Evolutionary conservation across 2,113 vertebrate species (phyloP).

Genomic region (Hemicordylus capensis): DNA sequence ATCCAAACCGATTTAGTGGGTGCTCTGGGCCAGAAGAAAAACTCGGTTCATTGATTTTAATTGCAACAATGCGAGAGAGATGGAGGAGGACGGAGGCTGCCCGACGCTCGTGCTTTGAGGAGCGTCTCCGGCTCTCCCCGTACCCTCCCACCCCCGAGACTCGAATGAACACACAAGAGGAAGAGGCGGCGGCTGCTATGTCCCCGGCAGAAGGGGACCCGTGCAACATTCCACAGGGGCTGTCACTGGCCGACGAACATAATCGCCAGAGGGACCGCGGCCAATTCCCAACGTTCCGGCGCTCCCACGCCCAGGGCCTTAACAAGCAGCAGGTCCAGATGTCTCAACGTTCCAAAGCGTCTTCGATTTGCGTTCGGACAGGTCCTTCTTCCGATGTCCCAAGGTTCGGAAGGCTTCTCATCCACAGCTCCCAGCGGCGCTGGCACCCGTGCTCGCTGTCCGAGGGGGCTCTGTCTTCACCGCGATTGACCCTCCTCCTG

Average conservation of each 20-base stretch:
- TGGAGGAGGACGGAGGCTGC: slow-evolving; percentile 26
- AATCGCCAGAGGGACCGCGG: slow-evolving; percentile 46
- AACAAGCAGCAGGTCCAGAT: neutral
- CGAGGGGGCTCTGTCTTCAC: neutral
- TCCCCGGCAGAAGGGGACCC: slow-evolving; percentile 53
- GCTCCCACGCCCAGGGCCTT: slow-evolving; percentile 24
- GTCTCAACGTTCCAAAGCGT: neutral
- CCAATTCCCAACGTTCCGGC: slow-evolving; percentile 18
- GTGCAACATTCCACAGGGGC: slow-evolving; percentile 72
- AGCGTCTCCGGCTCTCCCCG: slow-evolving; percentile 52
- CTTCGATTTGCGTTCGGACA: neutral
- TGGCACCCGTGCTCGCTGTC: neutral
- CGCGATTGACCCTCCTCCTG: neutral
- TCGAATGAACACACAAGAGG: slow-evolving; percentile 13
- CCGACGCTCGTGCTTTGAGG: slow-evolving; percentile 40
- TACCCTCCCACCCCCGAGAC: slow-evolving; percentile 39
- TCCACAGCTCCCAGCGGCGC: neutral
- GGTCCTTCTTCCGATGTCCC: neutral
- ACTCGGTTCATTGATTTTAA: slow-evolving; percentile 67
- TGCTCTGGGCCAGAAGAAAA: slow-evolving; percentile 57
- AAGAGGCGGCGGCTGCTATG: slow-evolving; percentile 24
- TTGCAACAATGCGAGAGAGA: slow-evolving; percentile 40
- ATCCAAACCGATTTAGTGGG: slow-evolving; percentile 78
- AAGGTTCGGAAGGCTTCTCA: neutral
- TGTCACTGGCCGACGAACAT: slow-evolving; percentile 67